A percentile compares a stretch with the other conserved stretches of the same genome.
phyloP scores from a whole-genome alignment of 2,113 vertebrate genomes.

The Anarhynchus alexandrinus region DNA sequence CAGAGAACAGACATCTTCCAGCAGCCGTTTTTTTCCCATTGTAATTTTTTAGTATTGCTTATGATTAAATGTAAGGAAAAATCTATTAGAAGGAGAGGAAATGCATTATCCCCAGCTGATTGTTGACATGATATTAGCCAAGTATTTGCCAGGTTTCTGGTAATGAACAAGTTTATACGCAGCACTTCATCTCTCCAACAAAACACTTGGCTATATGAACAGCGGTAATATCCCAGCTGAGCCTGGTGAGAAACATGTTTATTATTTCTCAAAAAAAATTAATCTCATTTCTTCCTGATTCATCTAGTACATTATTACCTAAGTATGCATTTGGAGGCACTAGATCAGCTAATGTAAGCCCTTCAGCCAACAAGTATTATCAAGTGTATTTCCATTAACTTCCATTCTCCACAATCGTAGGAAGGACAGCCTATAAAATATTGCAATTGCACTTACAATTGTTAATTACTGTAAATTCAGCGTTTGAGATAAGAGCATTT shows the following conservation, averaged over 20 bases:
- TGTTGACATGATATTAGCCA: slow-evolving; percentile 15
- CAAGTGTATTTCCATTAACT: slow-evolving; percentile 49
- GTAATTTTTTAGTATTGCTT: slow-evolving; percentile 7
- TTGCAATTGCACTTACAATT: neutral
- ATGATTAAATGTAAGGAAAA: slow-evolving; percentile 13
- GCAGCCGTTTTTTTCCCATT: fast-evolving
- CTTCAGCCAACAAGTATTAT: slow-evolving; percentile 5
- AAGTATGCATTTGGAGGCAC: neutral
- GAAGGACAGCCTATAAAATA: neutral
- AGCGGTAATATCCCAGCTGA: slow-evolving; percentile 19
- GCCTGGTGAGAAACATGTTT: neutral
- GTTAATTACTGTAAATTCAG: slow-evolving; percentile 46
- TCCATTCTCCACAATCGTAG: neutral
- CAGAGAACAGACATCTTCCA: neutral
- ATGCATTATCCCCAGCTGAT: slow-evolving; percentile 6
- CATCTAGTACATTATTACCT: slow-evolving; percentile 2
- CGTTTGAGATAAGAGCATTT: slow-evolving; percentile 1
- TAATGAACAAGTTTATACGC: neutral
- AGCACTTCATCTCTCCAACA: slow-evolving; percentile 10
- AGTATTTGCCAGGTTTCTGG: slow-evolving; percentile 12
- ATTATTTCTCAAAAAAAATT: slow-evolving; percentile 8
- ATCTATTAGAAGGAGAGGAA: slow-evolving; percentile 11
- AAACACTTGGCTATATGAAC: neutral
- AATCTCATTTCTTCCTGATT: neutral
- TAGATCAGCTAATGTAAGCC: slow-evolving; percentile 36